Conservation (phyloP, 1,140 invertebrate genomes). For the Tribolium castaneum region DNA sequence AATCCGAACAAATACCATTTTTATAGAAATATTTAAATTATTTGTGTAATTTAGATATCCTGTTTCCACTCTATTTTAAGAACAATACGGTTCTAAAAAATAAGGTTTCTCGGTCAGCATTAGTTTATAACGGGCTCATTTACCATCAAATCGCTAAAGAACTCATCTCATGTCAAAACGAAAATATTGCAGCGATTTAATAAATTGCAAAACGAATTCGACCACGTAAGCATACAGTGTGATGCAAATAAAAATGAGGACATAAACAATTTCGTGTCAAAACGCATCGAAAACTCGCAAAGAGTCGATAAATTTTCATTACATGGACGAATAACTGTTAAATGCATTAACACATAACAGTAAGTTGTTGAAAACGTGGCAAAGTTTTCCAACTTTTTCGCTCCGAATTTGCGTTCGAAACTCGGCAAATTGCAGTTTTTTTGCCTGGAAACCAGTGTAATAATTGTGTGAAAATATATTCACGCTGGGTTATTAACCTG, state of each 20-base stretch:
- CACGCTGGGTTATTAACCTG: conserved; percentile 13
- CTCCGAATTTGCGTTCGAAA: neutral
- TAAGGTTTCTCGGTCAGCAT: neutral
- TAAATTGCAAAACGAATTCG: neutral
- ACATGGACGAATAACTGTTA: conserved; percentile 35
- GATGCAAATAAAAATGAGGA: neutral
- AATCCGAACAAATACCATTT: neutral
- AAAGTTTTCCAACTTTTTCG: neutral
- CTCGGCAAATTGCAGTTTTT: neutral
- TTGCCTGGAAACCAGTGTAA: neutral
- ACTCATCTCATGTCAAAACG: no score
- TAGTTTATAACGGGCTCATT: neutral
- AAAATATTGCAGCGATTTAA: neutral
- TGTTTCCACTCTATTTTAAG: neutral
- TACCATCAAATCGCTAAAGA: neutral
- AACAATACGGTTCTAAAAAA: neutral
- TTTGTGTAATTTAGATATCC: neutral
- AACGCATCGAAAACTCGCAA: neutral
- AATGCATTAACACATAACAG: conserved; percentile 39
- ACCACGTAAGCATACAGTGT: neutral
- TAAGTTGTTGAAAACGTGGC: conserved; percentile 39
- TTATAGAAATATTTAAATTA: neutral
- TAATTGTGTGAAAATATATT: conserved; percentile 1
- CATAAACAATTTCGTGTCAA: neutral
- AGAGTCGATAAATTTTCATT: conserved; percentile 19